Percentiles rank a stretch among this genome's conserved stretches.
phyloP scores from a whole-genome alignment of 2,113 vertebrate genomes.

The Poicephalus meyeri region DNA sequence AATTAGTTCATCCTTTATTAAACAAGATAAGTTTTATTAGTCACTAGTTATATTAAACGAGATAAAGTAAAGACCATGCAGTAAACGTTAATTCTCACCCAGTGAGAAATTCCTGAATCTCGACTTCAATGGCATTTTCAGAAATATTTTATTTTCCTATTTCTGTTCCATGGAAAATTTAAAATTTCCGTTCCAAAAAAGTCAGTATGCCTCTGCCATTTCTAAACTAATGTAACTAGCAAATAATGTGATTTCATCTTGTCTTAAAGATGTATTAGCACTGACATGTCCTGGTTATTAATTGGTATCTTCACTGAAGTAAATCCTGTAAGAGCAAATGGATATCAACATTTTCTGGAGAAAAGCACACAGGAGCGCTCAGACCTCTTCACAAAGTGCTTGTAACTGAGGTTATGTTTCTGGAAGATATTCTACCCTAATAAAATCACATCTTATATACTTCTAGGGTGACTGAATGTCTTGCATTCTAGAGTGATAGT shows the following conservation, averaged over 20 bases:
- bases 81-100: slow-evolving; percentile 30
- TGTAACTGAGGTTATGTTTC: too few species aligned
- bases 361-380: too few species aligned
- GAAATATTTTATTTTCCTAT: neutral
- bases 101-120: neutral
- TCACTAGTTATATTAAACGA: slow-evolving; percentile 52
- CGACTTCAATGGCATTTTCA: neutral
- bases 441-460: too few species aligned
- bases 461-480: too few species aligned
- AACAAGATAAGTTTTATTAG: slow-evolving; percentile 68
- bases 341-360: too few species aligned
- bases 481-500: too few species aligned
- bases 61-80: slow-evolving; percentile 33
- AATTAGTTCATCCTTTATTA: slow-evolving; percentile 67
- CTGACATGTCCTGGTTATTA: too few species aligned
- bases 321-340: too few species aligned
- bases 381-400: too few species aligned
- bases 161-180: neutral
- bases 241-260: neutral
- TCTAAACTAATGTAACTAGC: neutral
- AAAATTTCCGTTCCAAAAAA: neutral
- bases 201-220: neutral
- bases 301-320: too few species aligned
- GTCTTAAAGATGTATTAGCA: too few species aligned
- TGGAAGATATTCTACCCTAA: too few species aligned